phyloP scores from a whole-genome alignment of 2,797 vertebrate genomes.

The Delichon dasypus region DNA sequence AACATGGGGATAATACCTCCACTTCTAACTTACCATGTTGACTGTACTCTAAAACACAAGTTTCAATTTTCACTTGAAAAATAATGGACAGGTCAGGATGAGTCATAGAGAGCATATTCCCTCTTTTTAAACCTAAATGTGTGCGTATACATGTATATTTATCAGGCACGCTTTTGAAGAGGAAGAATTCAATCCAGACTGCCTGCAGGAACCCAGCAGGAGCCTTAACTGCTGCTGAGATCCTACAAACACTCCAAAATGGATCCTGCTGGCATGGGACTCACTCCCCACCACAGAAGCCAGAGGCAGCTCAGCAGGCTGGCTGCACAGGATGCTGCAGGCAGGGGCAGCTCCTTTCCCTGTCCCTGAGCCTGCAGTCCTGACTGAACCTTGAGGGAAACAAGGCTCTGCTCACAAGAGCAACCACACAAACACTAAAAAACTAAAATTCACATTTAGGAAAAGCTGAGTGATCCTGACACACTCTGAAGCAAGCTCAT shows the following conservation, averaged over 20 bases:
- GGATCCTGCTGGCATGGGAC: fast-evolving
- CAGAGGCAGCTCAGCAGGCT: not conserved
- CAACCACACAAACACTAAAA: not conserved
- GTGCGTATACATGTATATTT: not conserved
- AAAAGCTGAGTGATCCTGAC: not conserved
- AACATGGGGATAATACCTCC: not conserved
- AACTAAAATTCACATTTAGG: not conserved
- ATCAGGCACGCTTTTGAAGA: not conserved
- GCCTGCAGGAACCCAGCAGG: not conserved
- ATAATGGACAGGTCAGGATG: not conserved
- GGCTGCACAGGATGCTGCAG: fast-evolving
- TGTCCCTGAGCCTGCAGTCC: not conserved
- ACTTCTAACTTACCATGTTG: not conserved
- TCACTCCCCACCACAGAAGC: fast-evolving
- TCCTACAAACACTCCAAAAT: not conserved
- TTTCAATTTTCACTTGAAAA: not conserved
- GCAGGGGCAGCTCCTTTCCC: not conserved
- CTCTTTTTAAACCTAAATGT: not conserved
- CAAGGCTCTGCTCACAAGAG: not conserved
- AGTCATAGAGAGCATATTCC: not conserved
- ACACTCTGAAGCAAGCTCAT: not conserved
- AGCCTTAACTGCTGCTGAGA: not conserved
- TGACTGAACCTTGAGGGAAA: not conserved
- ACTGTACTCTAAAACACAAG: not conserved
- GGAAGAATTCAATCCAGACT: not conserved